Base-by-base conservation (phyloP, 2,797 vertebrate species). In the Falco berigora region DNA sequence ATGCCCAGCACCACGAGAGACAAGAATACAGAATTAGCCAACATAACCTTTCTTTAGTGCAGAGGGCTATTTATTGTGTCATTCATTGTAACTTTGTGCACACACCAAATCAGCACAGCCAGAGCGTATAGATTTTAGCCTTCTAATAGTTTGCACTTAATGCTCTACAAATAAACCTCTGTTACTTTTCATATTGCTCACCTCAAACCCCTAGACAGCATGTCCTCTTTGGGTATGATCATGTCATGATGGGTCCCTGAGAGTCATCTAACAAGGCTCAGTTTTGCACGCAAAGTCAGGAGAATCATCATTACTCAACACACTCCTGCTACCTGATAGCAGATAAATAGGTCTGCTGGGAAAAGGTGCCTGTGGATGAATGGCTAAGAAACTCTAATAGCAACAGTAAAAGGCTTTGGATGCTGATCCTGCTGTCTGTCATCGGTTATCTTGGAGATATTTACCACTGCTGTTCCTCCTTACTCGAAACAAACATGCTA, bases 261-360 rank as follows among this genome's bases (percentile, higher is more conserved):
- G 56, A 58, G 42, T 68, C 58, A 36, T 38, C 81, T 94, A 80
- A 83, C 1, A 0, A 83, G 84, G 47, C 67, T 77, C 0, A 0
- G 55, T 64, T 96, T 90, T 76, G 67, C 88, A 85, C 0, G 0
- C 36, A 27, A 46, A 85, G 80, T 77, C 92, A 67, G 53, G 77
- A 85, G 59, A 59, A 67, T 58, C 74, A 67, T 82, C 74, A 40
- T 95, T 91, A 89, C 61, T 91, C 71, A 85, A 87, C 47, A 58
- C 53, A 12, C 53, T 89, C 53, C 32, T 85, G 56, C 49, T 63
- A 74, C 68, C 50, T 0, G 0, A 23, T 2, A 88, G 69, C 61
- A 93, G 80, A 91, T 81, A 96, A 80, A 95, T 74, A 82, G 83
- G 34, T 80, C 74, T 94, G 71, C 80, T 92, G 93, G 94, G 90